Evolutionary conservation across 2,888 invertebrate genomes (phyloP).

Genomic region (Archips crataeganus): DNA sequence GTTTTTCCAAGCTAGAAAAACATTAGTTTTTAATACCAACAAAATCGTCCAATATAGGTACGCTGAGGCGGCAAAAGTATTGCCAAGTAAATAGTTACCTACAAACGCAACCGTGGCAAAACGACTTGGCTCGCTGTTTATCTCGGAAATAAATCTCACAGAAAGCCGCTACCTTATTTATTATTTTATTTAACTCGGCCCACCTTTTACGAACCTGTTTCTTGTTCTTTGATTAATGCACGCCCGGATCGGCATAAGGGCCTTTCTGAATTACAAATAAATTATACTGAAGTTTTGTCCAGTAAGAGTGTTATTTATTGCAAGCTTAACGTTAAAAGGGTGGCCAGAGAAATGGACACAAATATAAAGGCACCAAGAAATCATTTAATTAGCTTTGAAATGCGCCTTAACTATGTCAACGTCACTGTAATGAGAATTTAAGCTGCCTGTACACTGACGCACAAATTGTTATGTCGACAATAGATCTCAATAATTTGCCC

Average conservation of each 20-base stretch:
- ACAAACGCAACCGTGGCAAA: slow-evolving; percentile 34
- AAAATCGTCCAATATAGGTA: neutral
- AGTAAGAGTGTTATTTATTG: slow-evolving; percentile 79
- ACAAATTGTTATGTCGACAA: slow-evolving; percentile 28
- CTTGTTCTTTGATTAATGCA: slow-evolving; percentile 79
- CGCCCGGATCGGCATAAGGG: slow-evolving; percentile 72
- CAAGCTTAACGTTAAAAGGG: slow-evolving; percentile 48
- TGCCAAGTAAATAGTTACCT: slow-evolving; percentile 30
- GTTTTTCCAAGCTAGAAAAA: neutral
- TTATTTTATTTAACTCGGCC: slow-evolving; percentile 81
- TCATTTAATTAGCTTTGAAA: slow-evolving; percentile 8
- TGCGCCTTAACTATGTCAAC: neutral
- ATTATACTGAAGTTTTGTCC: slow-evolving; percentile 67
- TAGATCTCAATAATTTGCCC: slow-evolving; percentile 33
- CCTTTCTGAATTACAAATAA: slow-evolving; percentile 73
- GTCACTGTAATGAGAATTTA: slow-evolving; percentile 1
- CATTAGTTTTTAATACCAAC: neutral
- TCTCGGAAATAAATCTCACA: slow-evolving; percentile 83
- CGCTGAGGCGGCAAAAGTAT: slow-evolving; percentile 1
- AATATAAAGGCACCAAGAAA: neutral
- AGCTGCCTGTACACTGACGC: slow-evolving; percentile 10
- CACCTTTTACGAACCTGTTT: slow-evolving; percentile 80
- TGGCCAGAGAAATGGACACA: neutral
- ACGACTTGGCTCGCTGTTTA: slow-evolving; percentile 67
- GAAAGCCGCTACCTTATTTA: slow-evolving; percentile 79